Percentiles rank a stretch among this genome's conserved stretches.
Conservation (phyloP, 2,113 vertebrate genomes). For the Chinchilla lanigera region DNA sequence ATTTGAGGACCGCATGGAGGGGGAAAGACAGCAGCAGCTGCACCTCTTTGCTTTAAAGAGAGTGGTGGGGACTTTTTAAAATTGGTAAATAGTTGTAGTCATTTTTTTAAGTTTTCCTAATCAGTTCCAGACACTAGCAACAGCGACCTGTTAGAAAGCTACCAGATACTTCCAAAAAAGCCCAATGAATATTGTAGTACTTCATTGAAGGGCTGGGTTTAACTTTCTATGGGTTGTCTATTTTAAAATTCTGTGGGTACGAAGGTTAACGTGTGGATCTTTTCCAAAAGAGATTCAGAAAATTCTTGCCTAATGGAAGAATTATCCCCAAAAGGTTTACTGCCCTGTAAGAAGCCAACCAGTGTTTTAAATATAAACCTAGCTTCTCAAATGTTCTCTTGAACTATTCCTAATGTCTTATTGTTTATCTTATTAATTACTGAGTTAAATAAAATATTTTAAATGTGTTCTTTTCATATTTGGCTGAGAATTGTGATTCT, state of each 20-base stretch:
- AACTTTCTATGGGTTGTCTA: background rate
- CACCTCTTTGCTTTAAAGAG: background rate
- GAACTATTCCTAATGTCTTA: background rate
- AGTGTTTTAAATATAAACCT: background rate
- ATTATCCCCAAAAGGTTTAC: background rate
- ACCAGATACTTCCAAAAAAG: background rate
- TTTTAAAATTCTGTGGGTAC: background rate
- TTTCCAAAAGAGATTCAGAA: background rate
- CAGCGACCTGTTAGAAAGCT: background rate
- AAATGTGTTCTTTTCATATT: conserved; percentile 12
- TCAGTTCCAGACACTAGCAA: background rate
- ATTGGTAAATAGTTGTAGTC: background rate
- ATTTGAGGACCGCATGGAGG: background rate
- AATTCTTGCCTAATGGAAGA: background rate
- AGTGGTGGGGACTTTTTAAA: background rate
- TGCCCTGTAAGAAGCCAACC: background rate
- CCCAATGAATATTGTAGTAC: background rate
- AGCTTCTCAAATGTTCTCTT: background rate
- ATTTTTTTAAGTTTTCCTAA: background rate
- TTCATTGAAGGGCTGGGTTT: background rate
- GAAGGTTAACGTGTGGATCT: background rate
- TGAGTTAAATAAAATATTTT: conserved; percentile 26
- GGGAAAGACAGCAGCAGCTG: background rate
- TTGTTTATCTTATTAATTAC: conserved; percentile 20
- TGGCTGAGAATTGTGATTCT: background rate